A percentile compares a stretch with the other conserved stretches of the same genome.
Evolutionary conservation across 1,140 invertebrate genomes (phyloP).

Genomic region (Choristoneura fumiferana): DNA sequence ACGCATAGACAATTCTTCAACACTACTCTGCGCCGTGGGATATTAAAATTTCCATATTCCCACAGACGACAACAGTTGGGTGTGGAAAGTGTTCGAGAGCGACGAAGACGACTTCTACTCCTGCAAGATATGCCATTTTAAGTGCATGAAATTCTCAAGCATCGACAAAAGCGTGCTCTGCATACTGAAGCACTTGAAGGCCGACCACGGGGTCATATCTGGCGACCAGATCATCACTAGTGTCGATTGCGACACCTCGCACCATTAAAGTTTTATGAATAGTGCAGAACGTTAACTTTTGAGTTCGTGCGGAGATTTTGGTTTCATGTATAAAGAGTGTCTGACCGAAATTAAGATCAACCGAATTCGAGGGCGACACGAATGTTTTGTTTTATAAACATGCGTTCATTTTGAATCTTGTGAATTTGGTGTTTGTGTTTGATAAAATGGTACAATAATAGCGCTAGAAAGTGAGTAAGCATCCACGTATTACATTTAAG

Average conservation of each 20-base stretch:
- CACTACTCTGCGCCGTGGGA: not conserved
- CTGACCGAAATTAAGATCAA: too few species aligned
- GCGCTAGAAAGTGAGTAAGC: too few species aligned
- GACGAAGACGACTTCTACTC: slow-evolving; percentile 44
- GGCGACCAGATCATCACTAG: slow-evolving; percentile 64
- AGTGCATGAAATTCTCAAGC: slow-evolving; percentile 45
- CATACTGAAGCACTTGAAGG: slow-evolving; percentile 52
- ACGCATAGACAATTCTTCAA: not conserved
- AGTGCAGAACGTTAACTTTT: too few species aligned
- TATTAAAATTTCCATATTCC: not conserved
- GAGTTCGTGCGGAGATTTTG: too few species aligned
- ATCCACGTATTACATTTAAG: too few species aligned
- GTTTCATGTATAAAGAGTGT: too few species aligned
- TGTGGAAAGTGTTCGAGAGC: slow-evolving; percentile 65
- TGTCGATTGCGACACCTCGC: slow-evolving; percentile 36
- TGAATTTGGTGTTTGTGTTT: too few species aligned
- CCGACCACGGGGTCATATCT: slow-evolving; percentile 54
- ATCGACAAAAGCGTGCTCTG: slow-evolving; percentile 38
- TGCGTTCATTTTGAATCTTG: too few species aligned
- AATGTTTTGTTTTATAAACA: too few species aligned
- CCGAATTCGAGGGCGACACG: too few species aligned
- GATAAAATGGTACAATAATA: too few species aligned
- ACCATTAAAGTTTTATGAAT: slow-evolving; percentile 26
- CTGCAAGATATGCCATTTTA: slow-evolving; percentile 63
- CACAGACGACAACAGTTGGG: slow-evolving; percentile 54